Conservation (phyloP, 1,140 invertebrate species). For the Parapsyche elsis region DNA sequence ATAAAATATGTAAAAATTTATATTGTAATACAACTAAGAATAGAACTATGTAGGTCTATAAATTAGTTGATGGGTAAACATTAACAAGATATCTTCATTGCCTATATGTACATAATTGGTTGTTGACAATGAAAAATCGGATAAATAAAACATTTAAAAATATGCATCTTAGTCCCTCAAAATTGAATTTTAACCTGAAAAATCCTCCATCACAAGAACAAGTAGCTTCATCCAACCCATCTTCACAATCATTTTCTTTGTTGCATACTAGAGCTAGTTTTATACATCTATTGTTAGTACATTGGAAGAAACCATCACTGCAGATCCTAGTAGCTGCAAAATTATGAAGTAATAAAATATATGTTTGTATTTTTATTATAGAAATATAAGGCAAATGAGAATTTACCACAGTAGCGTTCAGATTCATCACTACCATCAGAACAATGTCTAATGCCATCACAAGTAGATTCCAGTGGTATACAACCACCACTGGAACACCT, state of each 20-base stretch:
- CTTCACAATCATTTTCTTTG: constrained; percentile 83
- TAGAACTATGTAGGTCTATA: too few species aligned
- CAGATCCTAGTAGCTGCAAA: constrained; percentile 67
- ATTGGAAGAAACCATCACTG: constrained; percentile 68
- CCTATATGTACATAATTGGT: too few species aligned
- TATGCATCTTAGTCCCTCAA: too few species aligned
- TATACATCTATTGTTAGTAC: constrained; percentile 74
- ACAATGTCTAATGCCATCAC: constrained; percentile 81
- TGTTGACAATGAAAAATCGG: too few species aligned
- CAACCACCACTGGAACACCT: constrained; percentile 71
- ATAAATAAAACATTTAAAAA: not conserved
- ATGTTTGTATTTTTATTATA: not conserved
- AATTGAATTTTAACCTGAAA: constrained; percentile 59
- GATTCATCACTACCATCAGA: constrained; percentile 82
- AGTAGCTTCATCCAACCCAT: constrained; percentile 82
- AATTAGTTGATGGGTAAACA: not conserved
- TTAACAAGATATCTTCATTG: too few species aligned
- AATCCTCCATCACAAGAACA: constrained; percentile 67
- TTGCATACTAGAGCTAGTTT: constrained; percentile 77
- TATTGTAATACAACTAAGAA: constrained; percentile 11
- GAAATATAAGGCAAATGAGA: not conserved
- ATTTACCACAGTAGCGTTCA: constrained; percentile 70
- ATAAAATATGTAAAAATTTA: constrained; percentile 45
- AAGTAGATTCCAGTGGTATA: constrained; percentile 81
- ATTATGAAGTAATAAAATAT: not conserved